These are phyloP conservation scores for Brachyopa scutellaris DNA, from an alignment of 2,888 invertebrate genomes.

Conservation along the genomic window DNA sequence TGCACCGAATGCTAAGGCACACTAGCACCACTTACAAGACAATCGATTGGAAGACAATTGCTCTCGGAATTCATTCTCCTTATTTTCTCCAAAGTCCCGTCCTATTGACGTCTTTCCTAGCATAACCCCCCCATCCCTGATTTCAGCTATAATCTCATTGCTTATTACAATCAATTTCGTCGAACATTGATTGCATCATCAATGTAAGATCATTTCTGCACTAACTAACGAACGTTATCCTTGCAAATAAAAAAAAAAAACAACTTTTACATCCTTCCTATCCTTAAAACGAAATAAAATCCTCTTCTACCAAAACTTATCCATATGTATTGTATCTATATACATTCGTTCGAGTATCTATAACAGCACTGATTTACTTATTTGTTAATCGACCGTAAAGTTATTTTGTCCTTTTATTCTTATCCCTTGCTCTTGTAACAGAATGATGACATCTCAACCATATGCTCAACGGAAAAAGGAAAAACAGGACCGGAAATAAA, in stretches of 20 bases:
- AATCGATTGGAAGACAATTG: no score
- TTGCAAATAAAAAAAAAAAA: slow-evolving; percentile 35
- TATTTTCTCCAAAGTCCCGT: no score
- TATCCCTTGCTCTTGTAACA: background rate
- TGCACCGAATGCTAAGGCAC: no score
- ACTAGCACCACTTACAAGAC: no score
- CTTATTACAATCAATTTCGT: slow-evolving; percentile 66
- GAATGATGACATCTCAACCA: slow-evolving; percentile 31
- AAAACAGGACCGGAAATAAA: background rate
- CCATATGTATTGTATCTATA: background rate
- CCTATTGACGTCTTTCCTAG: no score
- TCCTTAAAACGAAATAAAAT: slow-evolving; percentile 11
- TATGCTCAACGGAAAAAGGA: slow-evolving; percentile 31
- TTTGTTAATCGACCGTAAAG: slow-evolving; percentile 70
- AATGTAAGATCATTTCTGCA: slow-evolving; percentile 41
- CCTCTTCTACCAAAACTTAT: slow-evolving; percentile 5
- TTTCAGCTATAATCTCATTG: slow-evolving; percentile 20
- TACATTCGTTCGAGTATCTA: background rate
- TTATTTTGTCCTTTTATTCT: slow-evolving; percentile 50
- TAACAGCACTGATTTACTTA: slow-evolving; percentile 66
- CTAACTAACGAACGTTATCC: slow-evolving; percentile 24
- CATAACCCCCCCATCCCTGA: no score
- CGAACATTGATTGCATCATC: slow-evolving; percentile 70
- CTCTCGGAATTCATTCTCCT: no score
- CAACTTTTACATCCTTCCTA: slow-evolving; percentile 6